Conservation (phyloP, 2,888 invertebrate species). For the Hedya salicella region DNA sequence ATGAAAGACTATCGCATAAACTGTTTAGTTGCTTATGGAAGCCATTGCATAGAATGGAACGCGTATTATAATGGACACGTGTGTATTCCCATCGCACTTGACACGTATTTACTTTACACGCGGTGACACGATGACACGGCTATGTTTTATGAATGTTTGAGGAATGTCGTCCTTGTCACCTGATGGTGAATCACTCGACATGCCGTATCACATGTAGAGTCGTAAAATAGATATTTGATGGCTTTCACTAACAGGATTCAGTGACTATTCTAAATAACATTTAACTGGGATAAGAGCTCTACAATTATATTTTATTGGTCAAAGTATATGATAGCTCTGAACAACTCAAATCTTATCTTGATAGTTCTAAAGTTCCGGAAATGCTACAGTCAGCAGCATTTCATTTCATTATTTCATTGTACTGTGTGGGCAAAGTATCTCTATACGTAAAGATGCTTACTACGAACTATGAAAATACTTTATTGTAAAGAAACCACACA, state of each 20-base stretch:
- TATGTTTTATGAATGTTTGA: conserved; percentile 27
- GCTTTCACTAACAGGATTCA: neutral
- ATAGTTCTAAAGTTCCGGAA: too few relatives aligned
- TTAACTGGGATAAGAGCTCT: too few relatives aligned
- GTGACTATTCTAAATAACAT: neutral
- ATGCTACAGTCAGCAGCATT: too few relatives aligned
- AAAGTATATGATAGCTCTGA: too few relatives aligned
- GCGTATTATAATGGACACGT: conserved; percentile 9
- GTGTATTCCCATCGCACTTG: conserved; percentile 17
- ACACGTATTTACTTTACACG: conserved; percentile 16
- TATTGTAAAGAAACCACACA: too few relatives aligned
- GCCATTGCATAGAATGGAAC: neutral
- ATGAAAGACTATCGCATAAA: neutral
- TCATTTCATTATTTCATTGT: too few relatives aligned
- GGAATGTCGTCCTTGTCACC: conserved; percentile 36
- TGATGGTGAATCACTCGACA: conserved; percentile 32
- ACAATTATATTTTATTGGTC: too few relatives aligned
- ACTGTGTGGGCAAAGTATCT: too few relatives aligned
- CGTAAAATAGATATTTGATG: conserved; percentile 1
- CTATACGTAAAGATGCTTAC: too few relatives aligned
- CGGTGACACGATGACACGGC: conserved; percentile 5
- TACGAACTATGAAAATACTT: too few relatives aligned
- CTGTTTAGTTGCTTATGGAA: neutral
- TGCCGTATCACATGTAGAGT: neutral
- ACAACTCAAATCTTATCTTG: too few relatives aligned